A percentile compares a stretch with the other conserved stretches of the same genome.
Evolutionary conservation across 2,888 invertebrate species (phyloP).

Genomic region (Meiosimyza decipiens): DNA sequence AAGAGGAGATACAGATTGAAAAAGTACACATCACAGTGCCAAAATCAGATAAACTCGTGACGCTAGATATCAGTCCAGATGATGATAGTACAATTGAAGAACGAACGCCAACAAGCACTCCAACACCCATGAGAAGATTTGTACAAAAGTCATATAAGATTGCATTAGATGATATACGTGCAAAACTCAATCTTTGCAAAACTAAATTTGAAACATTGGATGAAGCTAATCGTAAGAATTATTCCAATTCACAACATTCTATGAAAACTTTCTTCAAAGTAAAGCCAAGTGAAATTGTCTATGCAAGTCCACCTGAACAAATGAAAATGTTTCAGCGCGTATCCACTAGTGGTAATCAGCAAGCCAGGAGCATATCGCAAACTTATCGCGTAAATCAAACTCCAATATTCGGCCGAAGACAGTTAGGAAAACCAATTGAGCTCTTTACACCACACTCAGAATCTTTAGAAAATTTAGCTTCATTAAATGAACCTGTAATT

Average conservation of each 20-base stretch:
- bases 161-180: conserved; percentile 64
- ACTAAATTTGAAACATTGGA: conserved; percentile 64
- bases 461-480: conserved; percentile 59
- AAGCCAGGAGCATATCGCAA: conserved; percentile 37
- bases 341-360: conserved; percentile 44
- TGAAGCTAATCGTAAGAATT: conserved; percentile 61
- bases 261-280: conserved; percentile 63
- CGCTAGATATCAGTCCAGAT: conserved; percentile 6
- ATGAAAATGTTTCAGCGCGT: conserved; percentile 60
- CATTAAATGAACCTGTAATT: conserved; percentile 4
- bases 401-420: conserved; percentile 63
- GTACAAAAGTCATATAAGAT: conserved; percentile 57
- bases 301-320: conserved; percentile 54
- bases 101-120: conserved; percentile 39
- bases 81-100: conserved; percentile 31
- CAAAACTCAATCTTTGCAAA: conserved; percentile 63
- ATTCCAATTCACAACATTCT: conserved; percentile 60
- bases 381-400: conserved; percentile 65
- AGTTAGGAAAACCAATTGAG: conserved; percentile 45
- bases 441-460: conserved; percentile 59
- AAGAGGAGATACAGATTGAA: conserved; percentile 31
- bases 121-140: conserved; percentile 49
- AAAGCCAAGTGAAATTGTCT: conserved; percentile 45
- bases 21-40: conserved; percentile 25
- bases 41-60: conserved; percentile 22